phyloP scores from a whole-genome alignment of 2,797 vertebrate genomes.

The Gorsachius magnificus region DNA sequence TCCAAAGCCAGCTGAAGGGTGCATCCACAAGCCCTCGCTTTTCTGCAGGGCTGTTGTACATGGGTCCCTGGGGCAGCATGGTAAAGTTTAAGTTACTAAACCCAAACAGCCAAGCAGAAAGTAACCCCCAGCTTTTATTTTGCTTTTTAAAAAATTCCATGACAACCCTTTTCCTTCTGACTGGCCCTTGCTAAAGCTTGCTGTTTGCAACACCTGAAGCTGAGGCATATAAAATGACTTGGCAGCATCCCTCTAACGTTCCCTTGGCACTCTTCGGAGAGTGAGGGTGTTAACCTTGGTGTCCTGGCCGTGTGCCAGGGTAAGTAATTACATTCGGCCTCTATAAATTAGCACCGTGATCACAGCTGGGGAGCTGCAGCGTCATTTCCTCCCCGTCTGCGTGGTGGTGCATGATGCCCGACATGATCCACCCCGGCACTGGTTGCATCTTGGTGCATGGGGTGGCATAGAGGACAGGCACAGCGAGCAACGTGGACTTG shows the following conservation, averaged over 20 bases:
- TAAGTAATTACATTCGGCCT: constrained; percentile 29
- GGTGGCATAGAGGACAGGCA: background rate
- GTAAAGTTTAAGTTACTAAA: background rate
- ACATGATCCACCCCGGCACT: rapidly evolving
- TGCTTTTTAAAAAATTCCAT: background rate
- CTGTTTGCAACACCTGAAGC: constrained; percentile 4
- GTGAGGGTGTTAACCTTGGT: constrained; percentile 35
- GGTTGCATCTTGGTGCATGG: rapidly evolving
- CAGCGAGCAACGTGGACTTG: rapidly evolving
- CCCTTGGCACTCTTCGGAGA: background rate
- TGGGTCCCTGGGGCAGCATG: background rate
- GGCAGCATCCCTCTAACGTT: background rate
- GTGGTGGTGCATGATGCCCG: rapidly evolving
- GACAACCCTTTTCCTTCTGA: background rate
- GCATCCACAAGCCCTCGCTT: background rate
- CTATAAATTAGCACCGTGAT: background rate
- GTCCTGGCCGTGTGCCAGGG: constrained; percentile 20
- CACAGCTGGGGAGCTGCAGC: background rate
- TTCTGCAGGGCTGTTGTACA: background rate
- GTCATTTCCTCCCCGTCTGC: background rate
- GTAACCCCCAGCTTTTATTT: background rate
- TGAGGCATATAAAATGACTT: background rate
- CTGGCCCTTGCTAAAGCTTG: background rate
- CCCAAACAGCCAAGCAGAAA: background rate
- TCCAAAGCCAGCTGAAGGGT: background rate